Evolutionary conservation across 2,888 invertebrate genomes (phyloP).

Genomic region (Drosophila sordidapex): DNA sequence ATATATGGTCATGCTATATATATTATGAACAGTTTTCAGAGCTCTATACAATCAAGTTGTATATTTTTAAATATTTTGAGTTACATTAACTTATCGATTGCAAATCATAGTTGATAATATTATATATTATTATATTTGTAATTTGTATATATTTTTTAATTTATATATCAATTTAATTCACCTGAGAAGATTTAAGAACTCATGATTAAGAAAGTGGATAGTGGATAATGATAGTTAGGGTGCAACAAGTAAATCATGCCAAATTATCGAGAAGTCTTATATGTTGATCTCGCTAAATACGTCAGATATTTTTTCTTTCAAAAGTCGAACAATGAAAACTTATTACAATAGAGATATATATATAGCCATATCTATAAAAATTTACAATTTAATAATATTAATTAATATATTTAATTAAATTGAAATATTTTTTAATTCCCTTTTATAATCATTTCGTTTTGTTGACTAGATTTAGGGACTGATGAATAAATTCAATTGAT

Average conservation of each 20-base stretch:
- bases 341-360: neutral
- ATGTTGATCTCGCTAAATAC: neutral
- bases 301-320: neutral
- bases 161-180: neutral
- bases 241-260: neutral
- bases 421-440: neutral
- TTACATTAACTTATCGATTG: fast-evolving
- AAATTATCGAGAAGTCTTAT: neutral
- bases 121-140: too few relatives aligned
- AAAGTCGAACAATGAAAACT: neutral
- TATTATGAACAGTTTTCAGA: neutral
- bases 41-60: fast-evolving
- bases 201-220: neutral
- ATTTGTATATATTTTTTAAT: neutral
- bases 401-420: neutral
- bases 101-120: neutral
- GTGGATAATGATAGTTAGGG: neutral
- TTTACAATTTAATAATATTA: neutral
- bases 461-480: too few relatives aligned
- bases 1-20: too few relatives aligned
- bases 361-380: neutral
- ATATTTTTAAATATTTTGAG: neutral
- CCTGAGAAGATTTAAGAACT: neutral
- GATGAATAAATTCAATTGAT: too few relatives aligned
- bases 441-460: neutral